These are phyloP conservation scores for Pteria penguin DNA, from an alignment of 2,888 invertebrate genomes.

Conservation along the genomic window DNA sequence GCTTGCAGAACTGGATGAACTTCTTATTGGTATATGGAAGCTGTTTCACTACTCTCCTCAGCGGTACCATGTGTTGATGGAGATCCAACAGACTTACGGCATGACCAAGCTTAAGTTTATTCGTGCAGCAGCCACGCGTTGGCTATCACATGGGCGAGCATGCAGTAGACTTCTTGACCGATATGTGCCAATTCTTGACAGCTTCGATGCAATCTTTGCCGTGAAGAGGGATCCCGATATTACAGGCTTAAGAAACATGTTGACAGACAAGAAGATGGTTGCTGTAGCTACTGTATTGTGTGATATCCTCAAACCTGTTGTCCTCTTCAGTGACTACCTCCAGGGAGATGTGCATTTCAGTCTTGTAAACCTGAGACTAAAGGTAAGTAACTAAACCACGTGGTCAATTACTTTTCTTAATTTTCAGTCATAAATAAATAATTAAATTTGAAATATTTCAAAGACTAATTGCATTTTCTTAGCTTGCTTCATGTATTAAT, in stretches of 20 bases:
- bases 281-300: background rate
- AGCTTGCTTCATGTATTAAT: no score
- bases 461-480: no score
- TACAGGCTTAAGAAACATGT: background rate
- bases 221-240: background rate
- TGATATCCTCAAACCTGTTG: slow-evolving; percentile 4
- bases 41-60: slow-evolving; percentile 28
- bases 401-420: no score
- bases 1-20: slow-evolving; percentile 19
- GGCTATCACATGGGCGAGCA: slow-evolving; percentile 4
- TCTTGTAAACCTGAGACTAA: background rate
- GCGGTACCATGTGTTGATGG: slow-evolving; percentile 9
- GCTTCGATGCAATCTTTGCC: background rate
- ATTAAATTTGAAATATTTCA: no score
- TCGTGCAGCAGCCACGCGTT: slow-evolving; percentile 28
- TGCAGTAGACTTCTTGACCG: background rate
- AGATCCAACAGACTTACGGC: slow-evolving; percentile 24
- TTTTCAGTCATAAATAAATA: no score
- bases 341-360: background rate
- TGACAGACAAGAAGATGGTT: background rate
- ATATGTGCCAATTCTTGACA: background rate
- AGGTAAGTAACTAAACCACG: no score
- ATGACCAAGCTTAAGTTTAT: slow-evolving; percentile 13
- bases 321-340: slow-evolving; percentile 1
- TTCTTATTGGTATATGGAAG: slow-evolving; percentile 27